Evolutionary conservation across 2,797 vertebrate species (phyloP), one percentile per base, ranked within the genome.

Genomic region (Eutrigla gurnardus): DNA sequence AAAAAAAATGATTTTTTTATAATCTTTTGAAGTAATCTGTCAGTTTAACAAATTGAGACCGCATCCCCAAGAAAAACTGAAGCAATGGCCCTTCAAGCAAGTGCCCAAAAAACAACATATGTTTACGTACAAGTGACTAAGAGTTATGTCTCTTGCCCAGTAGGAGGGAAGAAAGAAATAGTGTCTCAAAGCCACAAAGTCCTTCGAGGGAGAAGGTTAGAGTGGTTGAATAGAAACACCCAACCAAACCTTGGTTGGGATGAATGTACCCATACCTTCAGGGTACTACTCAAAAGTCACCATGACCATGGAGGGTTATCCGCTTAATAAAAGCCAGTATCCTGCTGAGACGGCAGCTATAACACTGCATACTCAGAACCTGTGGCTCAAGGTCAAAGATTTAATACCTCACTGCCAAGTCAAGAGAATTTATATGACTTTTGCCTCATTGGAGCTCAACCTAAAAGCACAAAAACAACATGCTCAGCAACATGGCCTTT

Each of bases 1-100:
- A 78, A 78, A 74, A 80, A 52, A 33, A 47, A 13, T n/a, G n/a
- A n/a, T n/a, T n/a, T 49, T 45, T 55, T 25, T 58, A 43, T 47
- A 4, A 36, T 57, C 9, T 40, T 80, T 53, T 43, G 7, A 64
- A 5, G 57, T 18, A 50, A 49, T 76, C 52, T 47, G 50, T 73
- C n/a, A 60, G 15, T 74, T 78, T 25, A 67, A 57, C 50, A 35
- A 32, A 13, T 33, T 40, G 39, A 63, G 33, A 36, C 33, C 33
- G 33, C 33, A 50, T 47, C 18, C 18, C 60, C 36, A 18, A 17
- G 13, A 50, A 49, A 63, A 60, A 43, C 0, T 0, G 42, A 50
- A 32, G 17, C 18, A 15, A 15, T 36, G 46, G 15, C 36, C 2
- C 2, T 62, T 43, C 49, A 13, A 52, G 25, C 25, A 65, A 59